Percentiles rank a stretch among this genome's conserved stretches.
phyloP scores from a whole-genome alignment of 2,888 invertebrate species.

The Rhingia rostrata region DNA sequence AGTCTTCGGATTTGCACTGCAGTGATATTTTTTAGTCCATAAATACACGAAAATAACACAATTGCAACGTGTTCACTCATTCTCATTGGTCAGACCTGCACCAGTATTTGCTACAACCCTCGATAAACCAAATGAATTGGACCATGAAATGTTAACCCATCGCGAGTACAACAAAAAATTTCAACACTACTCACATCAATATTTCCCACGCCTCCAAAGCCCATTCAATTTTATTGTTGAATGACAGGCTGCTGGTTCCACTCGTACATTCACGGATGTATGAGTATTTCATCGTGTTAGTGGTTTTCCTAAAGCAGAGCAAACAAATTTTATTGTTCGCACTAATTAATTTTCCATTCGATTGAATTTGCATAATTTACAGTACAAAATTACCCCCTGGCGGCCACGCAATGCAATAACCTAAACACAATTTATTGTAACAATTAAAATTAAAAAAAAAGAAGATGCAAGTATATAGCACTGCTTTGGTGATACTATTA shows the following conservation, averaged over 20 bases:
- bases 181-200: too few relatives aligned
- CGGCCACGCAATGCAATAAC: background rate
- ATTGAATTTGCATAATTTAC: slow-evolving; percentile 67
- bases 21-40: too few relatives aligned
- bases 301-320: slow-evolving; percentile 5
- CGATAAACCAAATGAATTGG: too few relatives aligned
- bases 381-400: background rate
- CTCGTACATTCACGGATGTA: slow-evolving; percentile 13
- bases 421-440: slow-evolving; percentile 38
- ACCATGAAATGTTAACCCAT: too few relatives aligned
- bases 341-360: slow-evolving; percentile 69
- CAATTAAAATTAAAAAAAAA: slow-evolving; percentile 40
- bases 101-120: too few relatives aligned
- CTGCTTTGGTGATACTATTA: slow-evolving; percentile 25
- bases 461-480: background rate
- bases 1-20: too few relatives aligned
- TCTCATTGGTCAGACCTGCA: too few relatives aligned
- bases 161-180: too few relatives aligned
- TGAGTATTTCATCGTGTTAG: slow-evolving; percentile 15
- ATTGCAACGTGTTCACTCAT: too few relatives aligned
- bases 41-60: too few relatives aligned
- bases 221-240: background rate
- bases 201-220: too few relatives aligned
- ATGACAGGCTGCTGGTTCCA: slow-evolving; percentile 21
- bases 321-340: slow-evolving; percentile 58